Base-by-base conservation (phyloP, 2,888 invertebrate genomes). In the Drosophila mayaguana region DNA sequence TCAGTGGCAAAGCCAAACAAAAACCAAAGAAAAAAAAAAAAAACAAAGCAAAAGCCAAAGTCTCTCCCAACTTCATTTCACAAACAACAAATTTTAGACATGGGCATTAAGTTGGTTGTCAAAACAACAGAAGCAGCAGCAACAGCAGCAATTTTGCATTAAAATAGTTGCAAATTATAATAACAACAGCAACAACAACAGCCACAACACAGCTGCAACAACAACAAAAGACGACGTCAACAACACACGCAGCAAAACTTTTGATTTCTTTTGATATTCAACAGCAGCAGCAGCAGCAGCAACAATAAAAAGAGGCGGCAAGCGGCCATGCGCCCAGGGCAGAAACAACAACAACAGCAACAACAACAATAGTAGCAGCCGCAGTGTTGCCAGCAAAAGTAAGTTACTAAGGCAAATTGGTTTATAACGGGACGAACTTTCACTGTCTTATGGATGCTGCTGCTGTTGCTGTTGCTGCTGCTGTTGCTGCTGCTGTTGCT, bases 341-440 rank as follows among this genome's bases (percentile, higher is more conserved):
- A 36, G 16, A 14, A 56, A 43, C 42, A 50, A 18, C 54, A 67
- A 11, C 79, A 48, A 3, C 46, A 64, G 11, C 34, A 67, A 59
- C 65, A 56, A 43, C 45, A 63, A 18, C 40, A 54, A 18, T 36
- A 66, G 11, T 62, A 48, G 9, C 54, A 67, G 59, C 46, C 60
- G 57, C 63, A 59, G 53, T 36, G 65, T 34, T 75, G 71, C 55
- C 70, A 78, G 67, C 68, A 60, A 71, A 81, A 84, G 80, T 89
- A 80, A 84, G 83, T 88, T 86, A 88, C 87, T 88, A 88, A 88
- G 87, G 80, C 83, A 83, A 88, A 81, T 87, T 89, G 71, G 74
- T 82, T 69, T 88, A 75, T 84, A 84, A 85, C 88, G 83, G 83
- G 80, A 83, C 89, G 87, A 86, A 84, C 84, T 84, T 84, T 84